phyloP scores from a whole-genome alignment of 2,797 vertebrate species.

The Hybognathus amarus region DNA sequence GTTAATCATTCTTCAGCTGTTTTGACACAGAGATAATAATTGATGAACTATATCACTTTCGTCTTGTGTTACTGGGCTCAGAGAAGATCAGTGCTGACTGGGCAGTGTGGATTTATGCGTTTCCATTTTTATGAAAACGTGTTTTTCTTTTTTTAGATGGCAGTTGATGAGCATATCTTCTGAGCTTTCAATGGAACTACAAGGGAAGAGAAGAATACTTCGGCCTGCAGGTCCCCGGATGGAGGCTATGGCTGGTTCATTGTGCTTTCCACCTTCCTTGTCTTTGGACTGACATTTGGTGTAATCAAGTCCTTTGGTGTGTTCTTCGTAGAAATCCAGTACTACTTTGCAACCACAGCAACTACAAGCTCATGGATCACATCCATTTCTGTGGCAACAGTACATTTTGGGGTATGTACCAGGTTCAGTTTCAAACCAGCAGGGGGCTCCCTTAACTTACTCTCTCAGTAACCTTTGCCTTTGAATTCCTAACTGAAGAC shows the following conservation, averaged over 20 bases:
- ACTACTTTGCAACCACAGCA: constrained; percentile 70
- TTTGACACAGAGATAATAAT: constrained; percentile 41
- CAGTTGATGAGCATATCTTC: constrained; percentile 12
- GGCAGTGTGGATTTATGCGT: not conserved
- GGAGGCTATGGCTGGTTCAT: constrained; percentile 72
- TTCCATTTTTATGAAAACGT: not conserved
- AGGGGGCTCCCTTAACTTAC: constrained; percentile 53
- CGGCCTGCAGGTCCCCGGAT: constrained; percentile 48
- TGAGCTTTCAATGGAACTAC: constrained; percentile 58
- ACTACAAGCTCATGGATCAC: constrained; percentile 74
- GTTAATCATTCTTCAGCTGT: constrained; percentile 49
- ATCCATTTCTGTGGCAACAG: constrained; percentile 69
- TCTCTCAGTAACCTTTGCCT: constrained; percentile 28
- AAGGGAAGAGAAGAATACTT: constrained; percentile 33
- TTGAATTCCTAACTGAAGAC: not conserved
- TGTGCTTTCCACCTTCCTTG: constrained; percentile 70
- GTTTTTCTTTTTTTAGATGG: constrained; percentile 26
- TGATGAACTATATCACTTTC: constrained; percentile 29
- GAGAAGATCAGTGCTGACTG: not conserved
- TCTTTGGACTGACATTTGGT: constrained; percentile 73
- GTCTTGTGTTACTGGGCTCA: not conserved
- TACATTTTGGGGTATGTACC: constrained; percentile 67
- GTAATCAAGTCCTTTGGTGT: constrained; percentile 74
- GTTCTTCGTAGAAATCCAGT: constrained; percentile 71
- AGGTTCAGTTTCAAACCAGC: constrained; percentile 54